A percentile compares a stretch with the other conserved stretches of the same genome.
These are phyloP conservation scores for Caligus rogercresseyi DNA, from an alignment of 1,140 invertebrate genomes.

Conservation along the genomic window DNA sequence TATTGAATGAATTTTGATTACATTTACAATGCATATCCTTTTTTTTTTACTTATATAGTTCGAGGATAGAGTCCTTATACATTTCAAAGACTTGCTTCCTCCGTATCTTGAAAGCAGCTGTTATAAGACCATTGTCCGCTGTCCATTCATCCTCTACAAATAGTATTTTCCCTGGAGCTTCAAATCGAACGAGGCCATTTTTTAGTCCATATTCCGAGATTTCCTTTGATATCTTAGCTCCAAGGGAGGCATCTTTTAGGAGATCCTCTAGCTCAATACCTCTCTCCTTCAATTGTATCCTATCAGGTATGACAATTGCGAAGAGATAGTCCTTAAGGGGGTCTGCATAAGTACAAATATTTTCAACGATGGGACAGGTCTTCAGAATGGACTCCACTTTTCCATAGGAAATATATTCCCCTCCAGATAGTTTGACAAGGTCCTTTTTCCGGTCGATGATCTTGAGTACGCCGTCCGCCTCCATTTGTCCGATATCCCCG, in stretches of 20 bases:
- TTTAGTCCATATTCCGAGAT: constrained; percentile 25
- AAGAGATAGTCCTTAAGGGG: constrained; percentile 63
- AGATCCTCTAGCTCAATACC: constrained; percentile 25
- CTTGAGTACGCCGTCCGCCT: constrained; percentile 42
- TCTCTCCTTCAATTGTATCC: not conserved
- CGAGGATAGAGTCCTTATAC: constrained; percentile 71
- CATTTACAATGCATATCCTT: no score
- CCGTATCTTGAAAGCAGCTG: constrained; percentile 94
- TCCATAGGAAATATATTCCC: constrained; percentile 86
- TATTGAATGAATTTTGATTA: no score
- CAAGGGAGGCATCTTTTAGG: constrained; percentile 28
- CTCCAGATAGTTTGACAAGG: constrained; percentile 86
- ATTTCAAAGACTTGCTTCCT: constrained; percentile 81
- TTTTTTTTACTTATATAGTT: constrained; percentile 77
- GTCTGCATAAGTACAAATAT: constrained; percentile 85
- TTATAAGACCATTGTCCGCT: constrained; percentile 84
- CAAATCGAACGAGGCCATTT: constrained; percentile 58
- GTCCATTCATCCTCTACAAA: constrained; percentile 81
- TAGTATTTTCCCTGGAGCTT: constrained; percentile 76
- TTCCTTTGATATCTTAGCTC: constrained; percentile 23
- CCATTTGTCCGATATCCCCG: constrained; percentile 43
- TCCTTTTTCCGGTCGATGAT: constrained; percentile 98
- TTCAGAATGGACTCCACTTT: constrained; percentile 82
- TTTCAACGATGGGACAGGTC: constrained; percentile 73
- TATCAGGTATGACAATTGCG: constrained; percentile 72